A percentile compares a stretch with the other conserved stretches of the same genome.
Conservation (phyloP, 2,888 invertebrate genomes). For the Spisula solida region DNA sequence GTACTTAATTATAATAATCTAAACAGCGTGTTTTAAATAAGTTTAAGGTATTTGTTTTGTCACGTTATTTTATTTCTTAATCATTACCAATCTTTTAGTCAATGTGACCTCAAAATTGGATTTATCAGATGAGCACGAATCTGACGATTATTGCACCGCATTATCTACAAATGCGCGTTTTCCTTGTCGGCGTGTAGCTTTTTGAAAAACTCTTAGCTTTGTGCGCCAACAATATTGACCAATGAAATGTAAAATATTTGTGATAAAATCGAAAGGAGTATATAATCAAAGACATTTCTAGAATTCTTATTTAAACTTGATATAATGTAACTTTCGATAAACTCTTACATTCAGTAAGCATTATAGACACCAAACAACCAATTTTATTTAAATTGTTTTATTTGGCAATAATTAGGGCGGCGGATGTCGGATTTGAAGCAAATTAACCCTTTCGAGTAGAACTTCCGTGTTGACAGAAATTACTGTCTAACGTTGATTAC, state of each 20-base stretch:
- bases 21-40: no score
- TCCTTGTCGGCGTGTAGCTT: no score
- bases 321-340: not conserved
- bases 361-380: not conserved
- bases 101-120: no score
- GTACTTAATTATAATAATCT: no score
- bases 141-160: no score
- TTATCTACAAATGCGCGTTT: no score
- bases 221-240: no score
- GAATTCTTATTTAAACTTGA: not conserved
- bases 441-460: conserved; percentile 20
- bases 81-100: no score
- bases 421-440: conserved; percentile 32
- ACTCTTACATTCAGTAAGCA: not conserved
- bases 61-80: no score
- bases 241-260: not conserved
- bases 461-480: conserved; percentile 69
- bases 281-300: not conserved
- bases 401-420: not conserved
- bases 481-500: conserved; percentile 47
- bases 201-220: no score
- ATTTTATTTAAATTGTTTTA: not conserved
- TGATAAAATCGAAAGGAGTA: not conserved
- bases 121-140: no score
- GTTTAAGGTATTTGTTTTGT: no score